Evolutionary conservation across 1,140 invertebrate species (phyloP), one percentile per base, ranked within the genome.

Genomic region (Drosophila carrolli): DNA sequence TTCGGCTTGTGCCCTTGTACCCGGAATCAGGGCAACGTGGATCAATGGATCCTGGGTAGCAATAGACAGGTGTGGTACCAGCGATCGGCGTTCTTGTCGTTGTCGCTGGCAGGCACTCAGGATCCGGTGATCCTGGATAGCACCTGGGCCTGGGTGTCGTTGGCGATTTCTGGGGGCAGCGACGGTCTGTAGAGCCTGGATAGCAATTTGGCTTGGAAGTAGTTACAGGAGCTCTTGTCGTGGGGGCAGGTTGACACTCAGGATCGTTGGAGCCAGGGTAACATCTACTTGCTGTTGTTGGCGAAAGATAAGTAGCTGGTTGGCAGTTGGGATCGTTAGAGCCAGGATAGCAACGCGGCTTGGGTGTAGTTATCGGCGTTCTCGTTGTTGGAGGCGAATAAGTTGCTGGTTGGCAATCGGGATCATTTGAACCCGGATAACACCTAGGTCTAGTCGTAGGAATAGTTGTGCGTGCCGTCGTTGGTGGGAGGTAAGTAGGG

Each of bases 31-130:
- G 94, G 66, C 94, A 95, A 56, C 93, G 94, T 7, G 94, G 94
- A 92, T 95, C 94, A 46, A 90, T 93, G 10, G 94, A 94, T 41
- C 94, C 94, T 6, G 94, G 94, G 65, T 93, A 94, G 74, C 94
- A 94, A 37, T 93, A 93, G 51, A 92, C 92, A 8, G 93, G 93
- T 5, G 81, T 93, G n/a, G 72, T 90, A 4, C 78, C 57, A 7
- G 57, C 68, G 94, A 14, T 93, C 75, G 23, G 93, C 90, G 81
- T 94, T 27, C 37, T 58, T 4, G 46, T 10, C 13, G 58, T 78
- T 6, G 67, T 51, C 38, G 50, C 66, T n/a, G 53, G 60, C 23
- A 54, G 75, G 46, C 78, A 75, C 51, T 71, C 93, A 0, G 65
- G 86, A 10, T 92, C 93, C 5, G 54, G 78, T 5, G 93, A 93